These are phyloP conservation scores for rat (Rattus norvegicus) DNA, from an alignment of 2,113 vertebrate species.

Conservation along the genomic window DNA sequence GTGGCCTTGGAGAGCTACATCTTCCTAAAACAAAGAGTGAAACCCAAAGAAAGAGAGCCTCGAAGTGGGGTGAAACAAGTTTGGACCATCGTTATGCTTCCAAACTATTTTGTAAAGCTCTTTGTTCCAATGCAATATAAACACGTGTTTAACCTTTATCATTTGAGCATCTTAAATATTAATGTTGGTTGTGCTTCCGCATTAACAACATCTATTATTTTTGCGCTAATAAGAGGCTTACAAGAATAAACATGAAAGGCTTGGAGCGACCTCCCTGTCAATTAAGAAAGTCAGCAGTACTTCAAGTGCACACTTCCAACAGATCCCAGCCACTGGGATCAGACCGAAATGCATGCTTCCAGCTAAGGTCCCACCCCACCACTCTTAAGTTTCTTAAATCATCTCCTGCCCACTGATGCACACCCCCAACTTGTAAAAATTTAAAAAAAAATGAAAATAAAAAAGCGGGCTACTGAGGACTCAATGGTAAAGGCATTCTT, in stretches of 20 bases:
- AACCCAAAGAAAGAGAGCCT: conserved; percentile 65
- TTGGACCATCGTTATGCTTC: conserved; percentile 68
- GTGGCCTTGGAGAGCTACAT: conserved; percentile 64
- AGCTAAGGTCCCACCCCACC: conserved; percentile 61
- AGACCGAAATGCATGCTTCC: conserved; percentile 68
- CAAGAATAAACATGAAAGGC: conserved; percentile 87
- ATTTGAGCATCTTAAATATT: conserved; percentile 86
- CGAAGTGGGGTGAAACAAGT: conserved; percentile 30
- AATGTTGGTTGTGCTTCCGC: conserved; percentile 84
- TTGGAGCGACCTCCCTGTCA: conserved; percentile 84
- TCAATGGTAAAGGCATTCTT: conserved; percentile 71
- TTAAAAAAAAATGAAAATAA: too few relatives aligned
- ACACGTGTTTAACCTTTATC: conserved; percentile 85
- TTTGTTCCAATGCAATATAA: conserved; percentile 85
- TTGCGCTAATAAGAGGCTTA: conserved; percentile 87
- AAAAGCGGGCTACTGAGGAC: conserved; percentile 55
- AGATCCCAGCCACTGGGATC: conserved; percentile 77
- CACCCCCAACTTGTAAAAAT: conserved; percentile 56
- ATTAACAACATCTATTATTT: conserved; percentile 87
- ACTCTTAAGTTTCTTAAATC: conserved; percentile 72
- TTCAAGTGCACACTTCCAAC: conserved; percentile 79
- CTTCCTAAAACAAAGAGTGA: conserved; percentile 68
- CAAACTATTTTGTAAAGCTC: conserved; percentile 82
- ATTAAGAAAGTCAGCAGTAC: conserved; percentile 85
- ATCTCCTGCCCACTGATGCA: neutral